Evolutionary conservation across 2,797 vertebrate species (phyloP).

Genomic region (Hozukius guyotensis): DNA sequence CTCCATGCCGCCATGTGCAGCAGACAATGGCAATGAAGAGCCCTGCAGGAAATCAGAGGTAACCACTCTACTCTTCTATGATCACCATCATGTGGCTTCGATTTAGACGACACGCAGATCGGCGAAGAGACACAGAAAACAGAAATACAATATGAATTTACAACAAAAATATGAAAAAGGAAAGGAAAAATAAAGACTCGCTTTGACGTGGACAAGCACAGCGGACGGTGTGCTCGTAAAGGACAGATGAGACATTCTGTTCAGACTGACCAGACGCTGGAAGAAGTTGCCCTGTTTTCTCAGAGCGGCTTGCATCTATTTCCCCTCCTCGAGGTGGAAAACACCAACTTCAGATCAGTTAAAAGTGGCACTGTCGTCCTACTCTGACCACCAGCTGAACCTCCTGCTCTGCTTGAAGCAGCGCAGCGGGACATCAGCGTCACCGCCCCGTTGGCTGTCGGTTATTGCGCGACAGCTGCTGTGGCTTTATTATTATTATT

Average conservation of each 20-base stretch:
- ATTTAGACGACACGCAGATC: constrained; percentile 42
- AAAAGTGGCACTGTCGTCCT: constrained; percentile 33
- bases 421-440: neutral
- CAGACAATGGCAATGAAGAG: neutral
- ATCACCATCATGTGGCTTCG: constrained; percentile 9
- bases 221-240: constrained; percentile 47
- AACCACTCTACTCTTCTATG: neutral
- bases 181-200: neutral
- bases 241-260: constrained; percentile 64
- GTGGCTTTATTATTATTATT: neutral
- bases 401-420: constrained; percentile 29
- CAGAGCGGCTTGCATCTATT: constrained; percentile 51
- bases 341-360: constrained; percentile 16
- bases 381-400: constrained; percentile 20
- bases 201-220: constrained; percentile 52
- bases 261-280: constrained; percentile 58
- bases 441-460: neutral
- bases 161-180: constrained; percentile 28
- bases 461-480: neutral
- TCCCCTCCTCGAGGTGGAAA: neutral
- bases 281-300: constrained; percentile 45
- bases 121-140: constrained; percentile 23
- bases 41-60: constrained; percentile 18
- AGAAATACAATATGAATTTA: constrained; percentile 54
- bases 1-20: neutral